phyloP scores from a whole-genome alignment of 2,113 vertebrate species.

The Aramus guarauna region DNA sequence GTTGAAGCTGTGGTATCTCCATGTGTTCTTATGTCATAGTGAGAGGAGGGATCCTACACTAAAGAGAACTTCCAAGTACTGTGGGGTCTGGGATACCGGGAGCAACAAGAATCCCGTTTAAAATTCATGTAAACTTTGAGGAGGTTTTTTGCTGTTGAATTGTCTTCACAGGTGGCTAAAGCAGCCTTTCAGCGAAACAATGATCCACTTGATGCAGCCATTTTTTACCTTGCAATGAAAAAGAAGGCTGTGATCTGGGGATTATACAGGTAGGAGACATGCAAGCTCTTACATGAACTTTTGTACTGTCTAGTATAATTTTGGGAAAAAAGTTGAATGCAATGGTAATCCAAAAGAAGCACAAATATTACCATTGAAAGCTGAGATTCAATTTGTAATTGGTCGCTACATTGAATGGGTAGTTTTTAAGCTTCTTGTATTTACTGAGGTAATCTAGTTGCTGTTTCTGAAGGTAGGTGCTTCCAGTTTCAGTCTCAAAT shows the following conservation, averaged over 20 bases:
- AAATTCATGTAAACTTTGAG: neutral
- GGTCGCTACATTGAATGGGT: neutral
- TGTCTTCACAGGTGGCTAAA: slow-evolving; percentile 88
- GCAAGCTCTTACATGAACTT: neutral
- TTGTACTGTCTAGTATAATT: neutral
- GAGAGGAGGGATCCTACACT: neutral
- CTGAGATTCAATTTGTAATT: neutral
- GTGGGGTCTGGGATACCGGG: neutral
- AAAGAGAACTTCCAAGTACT: neutral
- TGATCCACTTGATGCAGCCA: slow-evolving; percentile 93
- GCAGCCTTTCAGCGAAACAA: slow-evolving; percentile 90
- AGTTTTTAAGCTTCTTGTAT: neutral
- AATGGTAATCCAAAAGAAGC: neutral
- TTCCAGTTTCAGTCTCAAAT: neutral
- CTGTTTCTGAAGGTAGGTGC: neutral
- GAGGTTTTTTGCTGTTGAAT: neutral
- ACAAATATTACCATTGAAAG: neutral
- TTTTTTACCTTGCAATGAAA: slow-evolving; percentile 96
- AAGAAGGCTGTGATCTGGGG: slow-evolving; percentile 99
- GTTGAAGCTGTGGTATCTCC: neutral
- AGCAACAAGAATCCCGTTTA: neutral
- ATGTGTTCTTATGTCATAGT: accelerated
- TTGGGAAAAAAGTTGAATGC: neutral
- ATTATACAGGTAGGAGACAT: slow-evolving; percentile 85
- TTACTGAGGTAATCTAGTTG: neutral